These are phyloP conservation scores for Cyclophora albipunctata DNA, from an alignment of 2,888 invertebrate species.

Conservation along the genomic window DNA sequence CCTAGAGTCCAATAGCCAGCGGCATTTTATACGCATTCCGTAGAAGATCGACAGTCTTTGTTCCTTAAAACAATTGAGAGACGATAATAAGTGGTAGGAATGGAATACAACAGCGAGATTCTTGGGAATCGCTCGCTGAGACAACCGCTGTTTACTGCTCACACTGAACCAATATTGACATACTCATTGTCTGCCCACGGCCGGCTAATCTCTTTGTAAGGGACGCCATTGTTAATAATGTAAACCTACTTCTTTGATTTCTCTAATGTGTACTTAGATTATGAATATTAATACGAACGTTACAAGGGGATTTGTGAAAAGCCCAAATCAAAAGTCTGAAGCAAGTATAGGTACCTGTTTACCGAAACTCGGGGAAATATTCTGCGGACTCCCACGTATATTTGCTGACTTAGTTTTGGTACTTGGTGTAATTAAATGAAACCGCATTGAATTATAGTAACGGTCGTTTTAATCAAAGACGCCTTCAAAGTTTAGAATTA, in stretches of 20 bases:
- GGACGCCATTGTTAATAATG: constrained; percentile 45
- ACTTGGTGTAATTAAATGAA: too few species aligned
- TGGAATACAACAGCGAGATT: constrained; percentile 44
- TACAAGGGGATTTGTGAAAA: background rate
- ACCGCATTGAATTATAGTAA: too few species aligned
- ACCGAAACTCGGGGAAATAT: too few species aligned
- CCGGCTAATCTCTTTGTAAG: constrained; percentile 61
- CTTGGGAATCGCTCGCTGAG: constrained; percentile 50
- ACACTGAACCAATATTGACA: constrained; percentile 67
- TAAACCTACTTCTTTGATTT: constrained; percentile 25
- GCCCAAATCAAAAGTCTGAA: background rate
- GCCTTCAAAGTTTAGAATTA: too few species aligned
- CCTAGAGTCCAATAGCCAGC: too few species aligned
- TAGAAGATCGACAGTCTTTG: constrained; percentile 28
- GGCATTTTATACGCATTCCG: too few species aligned
- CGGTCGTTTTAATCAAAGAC: too few species aligned
- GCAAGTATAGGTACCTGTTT: too few species aligned
- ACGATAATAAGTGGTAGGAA: constrained; percentile 30
- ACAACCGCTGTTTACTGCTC: constrained; percentile 51
- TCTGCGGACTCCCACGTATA: too few species aligned
- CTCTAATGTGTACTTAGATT: constrained; percentile 8
- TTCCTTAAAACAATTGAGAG: constrained; percentile 46
- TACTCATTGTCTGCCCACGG: constrained; percentile 56
- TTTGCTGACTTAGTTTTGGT: too few species aligned
- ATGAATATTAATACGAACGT: constrained; percentile 7